phyloP scores from a whole-genome alignment of 2,113 vertebrate genomes.

The Apistogramma diplotaenia region DNA sequence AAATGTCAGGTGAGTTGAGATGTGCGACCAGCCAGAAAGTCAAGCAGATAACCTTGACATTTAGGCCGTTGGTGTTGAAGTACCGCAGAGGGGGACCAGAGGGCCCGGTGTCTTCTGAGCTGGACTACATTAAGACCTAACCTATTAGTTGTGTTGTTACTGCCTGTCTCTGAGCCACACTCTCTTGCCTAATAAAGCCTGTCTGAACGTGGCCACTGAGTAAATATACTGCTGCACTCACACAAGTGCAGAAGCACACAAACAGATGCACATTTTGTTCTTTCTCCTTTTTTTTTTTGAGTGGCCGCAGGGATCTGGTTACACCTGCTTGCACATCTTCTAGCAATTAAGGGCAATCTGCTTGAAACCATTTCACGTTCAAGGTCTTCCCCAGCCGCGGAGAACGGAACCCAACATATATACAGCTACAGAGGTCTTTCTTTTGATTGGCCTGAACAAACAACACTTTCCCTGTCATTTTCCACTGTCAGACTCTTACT shows the following conservation, averaged over 20 bases:
- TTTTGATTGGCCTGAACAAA: constrained; percentile 53
- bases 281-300: constrained; percentile 52
- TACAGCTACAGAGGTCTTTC: constrained; percentile 45
- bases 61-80: constrained; percentile 75
- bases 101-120: constrained; percentile 69
- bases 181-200: constrained; percentile 88
- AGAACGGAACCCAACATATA: constrained; percentile 73
- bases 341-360: constrained; percentile 94
- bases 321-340: constrained; percentile 95
- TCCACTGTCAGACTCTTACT: constrained; percentile 8
- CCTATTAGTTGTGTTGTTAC: constrained; percentile 87
- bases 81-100: constrained; percentile 61
- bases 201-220: constrained; percentile 83
- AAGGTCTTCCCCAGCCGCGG: constrained; percentile 86
- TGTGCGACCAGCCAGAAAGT: constrained; percentile 75
- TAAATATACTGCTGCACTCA: constrained; percentile 79
- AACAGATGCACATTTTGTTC: constrained; percentile 69
- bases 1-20: constrained; percentile 83
- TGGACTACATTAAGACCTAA: constrained; percentile 86
- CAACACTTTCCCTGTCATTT: constrained; percentile 4
- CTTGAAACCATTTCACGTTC: constrained; percentile 87
- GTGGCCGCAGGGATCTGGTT: constrained; percentile 86
- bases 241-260: constrained; percentile 68
- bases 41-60: constrained; percentile 89
- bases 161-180: constrained; percentile 80